Conservation (phyloP, 1,140 invertebrate species). For the Scaptodrosophila lebanonensis region DNA sequence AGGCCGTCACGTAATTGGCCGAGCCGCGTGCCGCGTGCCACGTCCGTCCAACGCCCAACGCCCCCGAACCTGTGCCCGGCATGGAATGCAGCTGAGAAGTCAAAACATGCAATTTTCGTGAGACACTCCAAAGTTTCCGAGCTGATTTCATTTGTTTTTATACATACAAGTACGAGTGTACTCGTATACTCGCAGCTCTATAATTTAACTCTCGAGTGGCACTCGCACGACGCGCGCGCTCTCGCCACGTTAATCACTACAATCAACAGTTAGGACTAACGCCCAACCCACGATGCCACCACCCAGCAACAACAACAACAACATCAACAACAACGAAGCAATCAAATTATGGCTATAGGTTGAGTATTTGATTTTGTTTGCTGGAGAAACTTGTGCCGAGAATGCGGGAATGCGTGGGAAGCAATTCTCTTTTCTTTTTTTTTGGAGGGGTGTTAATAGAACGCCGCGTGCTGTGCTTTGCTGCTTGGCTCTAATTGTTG, state of each 20-base stretch:
- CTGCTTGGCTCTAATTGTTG: constrained; percentile 15
- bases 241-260: constrained; percentile 63
- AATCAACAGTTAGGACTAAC: constrained; percentile 58
- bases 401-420: constrained; percentile 36
- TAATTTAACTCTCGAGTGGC: constrained; percentile 50
- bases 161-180: constrained; percentile 2
- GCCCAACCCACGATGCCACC: neutral
- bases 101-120: constrained; percentile 67
- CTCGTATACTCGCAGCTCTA: no score
- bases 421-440: constrained; percentile 1
- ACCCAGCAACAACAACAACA: neutral
- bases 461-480: constrained; percentile 23
- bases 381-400: constrained; percentile 19
- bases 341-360: constrained; percentile 58
- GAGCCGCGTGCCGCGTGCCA: constrained; percentile 32
- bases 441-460: neutral
- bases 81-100: constrained; percentile 23
- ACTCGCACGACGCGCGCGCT: constrained; percentile 44
- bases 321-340: constrained; percentile 47
- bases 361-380: constrained; percentile 16
- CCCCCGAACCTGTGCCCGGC: neutral
- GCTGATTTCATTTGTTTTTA: neutral
- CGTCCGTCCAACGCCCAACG: constrained; percentile 8
- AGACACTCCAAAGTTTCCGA: constrained; percentile 9
- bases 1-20: constrained; percentile 41